Conservation (phyloP, 2,797 vertebrate species). For the Esox lucius region DNA sequence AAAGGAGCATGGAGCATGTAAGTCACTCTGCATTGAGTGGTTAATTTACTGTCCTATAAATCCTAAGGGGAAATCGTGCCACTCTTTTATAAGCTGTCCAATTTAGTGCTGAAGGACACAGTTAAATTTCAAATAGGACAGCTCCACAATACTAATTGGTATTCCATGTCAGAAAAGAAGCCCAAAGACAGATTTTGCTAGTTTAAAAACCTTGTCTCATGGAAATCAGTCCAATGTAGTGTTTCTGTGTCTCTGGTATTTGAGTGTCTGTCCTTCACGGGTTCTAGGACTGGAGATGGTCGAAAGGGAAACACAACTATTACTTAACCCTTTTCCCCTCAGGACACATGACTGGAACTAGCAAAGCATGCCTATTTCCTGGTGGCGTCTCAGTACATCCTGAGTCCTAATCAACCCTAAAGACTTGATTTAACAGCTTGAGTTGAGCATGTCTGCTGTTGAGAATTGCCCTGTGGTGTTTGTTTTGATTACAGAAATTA, state of each 20-base stretch:
- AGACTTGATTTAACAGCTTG: not conserved
- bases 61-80: slow-evolving; percentile 1
- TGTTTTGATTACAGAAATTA: slow-evolving; percentile 3
- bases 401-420: not conserved
- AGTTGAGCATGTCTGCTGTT: not conserved
- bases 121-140: slow-evolving; percentile 2
- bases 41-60: slow-evolving; percentile 6
- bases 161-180: slow-evolving; percentile 1
- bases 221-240: not conserved
- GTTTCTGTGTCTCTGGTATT: not conserved
- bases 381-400: not conserved
- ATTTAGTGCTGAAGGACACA: not conserved
- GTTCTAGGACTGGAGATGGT: slow-evolving; percentile 1
- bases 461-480: not conserved
- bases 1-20: not conserved
- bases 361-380: not conserved
- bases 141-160: not conserved
- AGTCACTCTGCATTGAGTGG: slow-evolving; percentile 12
- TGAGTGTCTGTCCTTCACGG: not conserved
- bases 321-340: not conserved
- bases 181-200: not conserved
- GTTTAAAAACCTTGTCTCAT: not conserved
- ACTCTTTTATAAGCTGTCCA: slow-evolving; percentile 10
- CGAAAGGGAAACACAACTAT: not conserved
- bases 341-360: not conserved